Conservation (phyloP, 2,113 vertebrate species). For the Apus apus region DNA sequence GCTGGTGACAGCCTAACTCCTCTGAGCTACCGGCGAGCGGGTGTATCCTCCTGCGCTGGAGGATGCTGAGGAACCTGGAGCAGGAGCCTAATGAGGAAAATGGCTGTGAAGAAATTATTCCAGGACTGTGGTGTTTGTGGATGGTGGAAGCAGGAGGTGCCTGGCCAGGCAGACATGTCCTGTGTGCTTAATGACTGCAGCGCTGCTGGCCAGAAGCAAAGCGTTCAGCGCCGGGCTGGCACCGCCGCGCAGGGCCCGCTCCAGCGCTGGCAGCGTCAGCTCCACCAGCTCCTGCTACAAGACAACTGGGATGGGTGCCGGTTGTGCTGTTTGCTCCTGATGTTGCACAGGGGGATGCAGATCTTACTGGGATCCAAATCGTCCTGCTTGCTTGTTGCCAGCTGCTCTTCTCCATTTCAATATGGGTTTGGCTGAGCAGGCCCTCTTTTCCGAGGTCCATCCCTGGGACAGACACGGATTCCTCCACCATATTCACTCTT, state of each 20-base stretch:
- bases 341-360: not conserved
- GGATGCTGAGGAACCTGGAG: rapidly evolving
- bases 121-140: not conserved
- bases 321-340: not conserved
- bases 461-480: not conserved
- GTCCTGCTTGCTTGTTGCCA: not conserved
- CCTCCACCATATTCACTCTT: not conserved
- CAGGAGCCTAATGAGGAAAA: not conserved
- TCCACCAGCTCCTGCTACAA: not conserved
- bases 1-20: not conserved
- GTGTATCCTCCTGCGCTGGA: not conserved
- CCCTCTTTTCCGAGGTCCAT: not conserved
- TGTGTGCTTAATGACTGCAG: not conserved
- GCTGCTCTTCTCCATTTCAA: not conserved
- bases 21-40: not conserved
- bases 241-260: not conserved
- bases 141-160: not conserved
- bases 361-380: not conserved
- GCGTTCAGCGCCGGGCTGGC: not conserved
- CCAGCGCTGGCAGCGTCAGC: not conserved
- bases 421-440: not conserved
- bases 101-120: not conserved
- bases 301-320: not conserved
- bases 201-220: not conserved
- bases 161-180: not conserved